A percentile compares a stretch with the other conserved stretches of the same genome.
These are phyloP conservation scores for Tangara arthus DNA, from an alignment of 2,797 vertebrate genomes.

Conservation along the genomic window DNA sequence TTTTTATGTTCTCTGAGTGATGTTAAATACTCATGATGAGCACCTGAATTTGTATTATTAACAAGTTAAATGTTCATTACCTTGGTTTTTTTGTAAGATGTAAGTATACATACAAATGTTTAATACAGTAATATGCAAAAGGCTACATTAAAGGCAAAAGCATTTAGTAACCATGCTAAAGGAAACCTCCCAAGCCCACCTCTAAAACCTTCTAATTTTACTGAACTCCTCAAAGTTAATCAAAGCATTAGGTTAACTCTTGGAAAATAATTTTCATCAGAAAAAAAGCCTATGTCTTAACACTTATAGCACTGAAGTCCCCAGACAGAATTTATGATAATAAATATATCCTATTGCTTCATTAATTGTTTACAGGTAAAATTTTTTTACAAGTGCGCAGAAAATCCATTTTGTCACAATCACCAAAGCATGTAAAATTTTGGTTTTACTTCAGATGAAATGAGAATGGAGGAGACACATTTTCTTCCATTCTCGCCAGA, in stretches of 20 bases:
- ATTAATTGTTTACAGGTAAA: not conserved
- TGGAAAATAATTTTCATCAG: not conserved
- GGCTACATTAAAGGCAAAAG: not conserved
- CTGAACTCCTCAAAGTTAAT: not conserved
- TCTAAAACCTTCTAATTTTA: not conserved
- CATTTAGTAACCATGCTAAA: not conserved
- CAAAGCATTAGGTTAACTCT: not conserved
- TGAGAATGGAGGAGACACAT: not conserved
- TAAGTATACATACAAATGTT: not conserved
- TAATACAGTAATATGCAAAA: not conserved
- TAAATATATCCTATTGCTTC: not conserved
- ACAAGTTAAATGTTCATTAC: not conserved
- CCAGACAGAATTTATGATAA: not conserved
- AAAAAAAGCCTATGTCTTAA: not conserved
- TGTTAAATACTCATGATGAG: not conserved
- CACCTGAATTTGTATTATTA: not conserved
- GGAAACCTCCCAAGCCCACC: rapidly evolving
- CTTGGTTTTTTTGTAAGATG: not conserved
- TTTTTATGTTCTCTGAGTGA: not conserved
- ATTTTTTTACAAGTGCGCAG: not conserved
- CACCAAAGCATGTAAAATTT: not conserved
- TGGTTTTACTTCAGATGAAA: not conserved
- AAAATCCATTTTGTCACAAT: not conserved
- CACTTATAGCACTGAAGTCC: not conserved
- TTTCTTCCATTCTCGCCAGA: not conserved